A percentile compares a stretch with the other conserved stretches of the same genome.
phyloP scores from a whole-genome alignment of 2,888 invertebrate species.

The Cantharis flavilabris region DNA sequence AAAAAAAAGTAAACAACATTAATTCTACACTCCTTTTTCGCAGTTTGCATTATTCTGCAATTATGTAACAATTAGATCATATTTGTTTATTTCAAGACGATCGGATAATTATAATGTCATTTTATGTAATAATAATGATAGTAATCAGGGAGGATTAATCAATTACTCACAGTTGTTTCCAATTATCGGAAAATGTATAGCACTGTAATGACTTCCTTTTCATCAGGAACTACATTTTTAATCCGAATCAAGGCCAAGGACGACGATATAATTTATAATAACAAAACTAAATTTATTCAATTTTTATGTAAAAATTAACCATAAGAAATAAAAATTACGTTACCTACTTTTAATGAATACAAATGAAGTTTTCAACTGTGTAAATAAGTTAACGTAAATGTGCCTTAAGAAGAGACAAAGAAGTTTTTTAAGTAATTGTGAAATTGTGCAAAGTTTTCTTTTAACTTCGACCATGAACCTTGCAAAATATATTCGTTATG shows the following conservation, averaged over 20 bases:
- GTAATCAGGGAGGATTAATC: not conserved
- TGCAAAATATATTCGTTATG: slow-evolving; percentile 7
- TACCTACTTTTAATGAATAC: not conserved
- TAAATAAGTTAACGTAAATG: not conserved
- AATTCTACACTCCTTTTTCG: not conserved
- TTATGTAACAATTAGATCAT: not conserved
- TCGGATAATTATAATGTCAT: not conserved
- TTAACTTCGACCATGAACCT: slow-evolving; percentile 13
- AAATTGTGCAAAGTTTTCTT: not conserved
- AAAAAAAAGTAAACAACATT: slow-evolving; percentile 32
- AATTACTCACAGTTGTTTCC: not conserved
- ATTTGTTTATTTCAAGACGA: not conserved
- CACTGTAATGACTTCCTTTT: not conserved
- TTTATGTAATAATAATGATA: not conserved
- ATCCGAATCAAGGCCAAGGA: slow-evolving; percentile 9
- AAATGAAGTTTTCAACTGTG: not conserved
- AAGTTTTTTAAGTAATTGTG: slow-evolving; percentile 4
- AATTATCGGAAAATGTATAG: not conserved
- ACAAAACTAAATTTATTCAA: not conserved
- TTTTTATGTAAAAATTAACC: not conserved
- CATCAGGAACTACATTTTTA: not conserved
- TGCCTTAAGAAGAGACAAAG: not conserved
- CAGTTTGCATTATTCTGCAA: not conserved
- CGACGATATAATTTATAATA: not conserved
- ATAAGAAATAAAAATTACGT: not conserved